Evolutionary conservation across 2,113 vertebrate genomes (phyloP).

Genomic region (Sisor rabdophorus): DNA sequence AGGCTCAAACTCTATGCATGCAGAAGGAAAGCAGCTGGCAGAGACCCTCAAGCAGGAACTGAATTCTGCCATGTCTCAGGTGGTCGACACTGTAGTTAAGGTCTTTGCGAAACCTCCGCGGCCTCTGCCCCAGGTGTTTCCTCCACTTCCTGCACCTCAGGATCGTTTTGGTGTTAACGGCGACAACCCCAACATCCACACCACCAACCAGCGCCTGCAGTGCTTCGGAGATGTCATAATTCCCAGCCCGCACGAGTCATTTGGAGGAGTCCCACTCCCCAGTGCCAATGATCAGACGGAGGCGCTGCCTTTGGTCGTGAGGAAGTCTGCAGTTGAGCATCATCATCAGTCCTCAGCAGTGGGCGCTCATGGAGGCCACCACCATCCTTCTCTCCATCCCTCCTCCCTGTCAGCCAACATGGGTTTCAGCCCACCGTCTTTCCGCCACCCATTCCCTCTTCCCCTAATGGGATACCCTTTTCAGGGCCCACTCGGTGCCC

Average conservation of each 20-base stretch:
- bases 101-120: slow-evolving; percentile 92
- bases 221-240: slow-evolving; percentile 98
- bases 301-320: slow-evolving; percentile 91
- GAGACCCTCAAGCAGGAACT: slow-evolving; percentile 97
- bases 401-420: slow-evolving; percentile 88
- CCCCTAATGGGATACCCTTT: slow-evolving; percentile 97
- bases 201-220: slow-evolving; percentile 90
- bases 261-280: slow-evolving; percentile 83
- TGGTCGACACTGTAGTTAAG: slow-evolving; percentile 97
- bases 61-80: slow-evolving; percentile 95
- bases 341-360: slow-evolving; percentile 83
- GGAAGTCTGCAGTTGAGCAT: slow-evolving; percentile 90
- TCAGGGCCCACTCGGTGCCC: slow-evolving; percentile 85
- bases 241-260: slow-evolving; percentile 90
- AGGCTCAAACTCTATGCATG: slow-evolving; percentile 78
- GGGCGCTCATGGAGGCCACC: slow-evolving; percentile 80
- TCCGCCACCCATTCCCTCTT: slow-evolving; percentile 91
- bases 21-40: slow-evolving; percentile 91
- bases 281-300: slow-evolving; percentile 90
- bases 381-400: slow-evolving; percentile 87
- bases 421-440: slow-evolving; percentile 90
- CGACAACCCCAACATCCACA: slow-evolving; percentile 94
- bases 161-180: slow-evolving; percentile 88
- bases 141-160: slow-evolving; percentile 87
- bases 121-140: slow-evolving; percentile 92